These are phyloP conservation scores for Sylvicola cinctus DNA, from an alignment of 2,888 invertebrate species.

Conservation along the genomic window DNA sequence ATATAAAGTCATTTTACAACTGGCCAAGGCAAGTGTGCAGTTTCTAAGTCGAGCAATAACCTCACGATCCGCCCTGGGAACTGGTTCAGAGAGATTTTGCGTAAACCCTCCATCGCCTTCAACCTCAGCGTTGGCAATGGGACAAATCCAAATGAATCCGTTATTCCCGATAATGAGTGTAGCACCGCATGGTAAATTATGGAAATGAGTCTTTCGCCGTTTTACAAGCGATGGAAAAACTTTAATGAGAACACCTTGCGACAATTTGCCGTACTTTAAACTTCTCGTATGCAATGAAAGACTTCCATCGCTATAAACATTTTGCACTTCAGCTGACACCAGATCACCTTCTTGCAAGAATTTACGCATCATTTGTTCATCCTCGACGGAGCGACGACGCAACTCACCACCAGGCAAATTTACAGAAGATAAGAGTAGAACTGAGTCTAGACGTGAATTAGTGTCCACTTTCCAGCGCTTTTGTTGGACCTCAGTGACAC, in stretches of 20 bases:
- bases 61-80: conserved; percentile 53
- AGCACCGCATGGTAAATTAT: conserved; percentile 77
- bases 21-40: conserved; percentile 69
- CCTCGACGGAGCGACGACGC: conserved; percentile 80
- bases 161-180: conserved; percentile 90
- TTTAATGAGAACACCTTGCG: conserved; percentile 73
- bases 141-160: conserved; percentile 88
- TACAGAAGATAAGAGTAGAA: conserved; percentile 74
- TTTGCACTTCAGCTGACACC: conserved; percentile 95
- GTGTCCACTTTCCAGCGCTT: conserved; percentile 91
- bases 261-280: conserved; percentile 90
- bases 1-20: conserved; percentile 74
- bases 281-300: conserved; percentile 88
- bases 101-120: conserved; percentile 51
- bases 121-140: conserved; percentile 37
- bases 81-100: conserved; percentile 49
- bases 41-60: conserved; percentile 77
- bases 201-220: conserved; percentile 88
- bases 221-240: conserved; percentile 84
- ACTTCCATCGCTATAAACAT: conserved; percentile 75
- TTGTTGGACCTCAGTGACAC: conserved; percentile 86
- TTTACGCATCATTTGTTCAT: conserved; percentile 93
- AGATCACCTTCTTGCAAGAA: conserved; percentile 89
- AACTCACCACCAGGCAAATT: conserved; percentile 93
- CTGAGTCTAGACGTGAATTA: conserved; percentile 72